Percentiles rank a stretch among this genome's conserved stretches.
These are phyloP conservation scores for Tribolium madens DNA, from an alignment of 1,140 invertebrate species.

Conservation along the genomic window DNA sequence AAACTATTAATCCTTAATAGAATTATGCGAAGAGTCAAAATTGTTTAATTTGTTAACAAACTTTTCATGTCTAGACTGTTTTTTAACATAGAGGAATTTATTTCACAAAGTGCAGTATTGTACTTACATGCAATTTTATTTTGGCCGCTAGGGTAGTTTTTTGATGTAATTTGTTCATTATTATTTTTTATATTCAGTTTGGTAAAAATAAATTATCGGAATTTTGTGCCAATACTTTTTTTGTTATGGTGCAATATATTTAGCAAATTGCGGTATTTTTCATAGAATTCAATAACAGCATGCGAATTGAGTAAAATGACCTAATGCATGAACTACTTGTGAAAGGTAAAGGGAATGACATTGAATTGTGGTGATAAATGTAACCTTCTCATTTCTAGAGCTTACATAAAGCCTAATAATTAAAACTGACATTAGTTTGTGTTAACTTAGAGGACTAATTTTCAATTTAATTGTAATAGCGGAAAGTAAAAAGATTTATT, in stretches of 20 bases:
- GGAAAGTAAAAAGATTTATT: too few relatives aligned
- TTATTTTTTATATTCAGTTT: too few relatives aligned
- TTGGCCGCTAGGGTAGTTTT: too few relatives aligned
- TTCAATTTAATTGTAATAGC: neutral
- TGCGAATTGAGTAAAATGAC: neutral
- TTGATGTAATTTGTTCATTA: too few relatives aligned
- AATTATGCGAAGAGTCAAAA: neutral
- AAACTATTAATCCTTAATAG: neutral
- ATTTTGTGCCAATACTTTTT: too few relatives aligned
- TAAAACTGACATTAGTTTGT: neutral
- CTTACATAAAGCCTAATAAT: neutral
- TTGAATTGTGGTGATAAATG: neutral
- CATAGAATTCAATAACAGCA: too few relatives aligned
- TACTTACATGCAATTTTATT: too few relatives aligned
- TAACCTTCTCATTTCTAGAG: slow-evolving; percentile 2
- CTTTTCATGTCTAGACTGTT: too few relatives aligned
- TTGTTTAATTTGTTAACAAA: neutral
- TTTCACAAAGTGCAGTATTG: too few relatives aligned
- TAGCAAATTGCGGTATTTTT: neutral
- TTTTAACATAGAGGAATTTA: too few relatives aligned
- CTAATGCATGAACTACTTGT: neutral
- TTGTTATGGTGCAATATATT: neutral
- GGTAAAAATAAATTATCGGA: too few relatives aligned
- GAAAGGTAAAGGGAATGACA: slow-evolving; percentile 14
- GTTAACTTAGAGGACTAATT: neutral